These are phyloP conservation scores for Trinorchestia longiramus DNA, from an alignment of 1,140 invertebrate species.

Conservation along the genomic window DNA sequence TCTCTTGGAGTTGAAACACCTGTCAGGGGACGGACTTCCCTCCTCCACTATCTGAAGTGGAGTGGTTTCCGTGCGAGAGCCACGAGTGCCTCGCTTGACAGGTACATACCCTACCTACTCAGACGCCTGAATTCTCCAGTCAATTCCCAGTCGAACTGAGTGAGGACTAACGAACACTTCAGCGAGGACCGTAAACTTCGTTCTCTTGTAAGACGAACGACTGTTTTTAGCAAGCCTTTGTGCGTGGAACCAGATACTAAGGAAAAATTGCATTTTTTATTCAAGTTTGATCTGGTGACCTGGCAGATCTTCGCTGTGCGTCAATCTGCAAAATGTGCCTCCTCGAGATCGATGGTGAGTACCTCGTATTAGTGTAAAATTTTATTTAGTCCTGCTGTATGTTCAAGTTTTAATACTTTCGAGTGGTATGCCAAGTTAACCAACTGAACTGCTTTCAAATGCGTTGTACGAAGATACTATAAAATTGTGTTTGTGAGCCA, in stretches of 20 bases:
- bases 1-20: not conserved
- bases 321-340: conserved; percentile 14
- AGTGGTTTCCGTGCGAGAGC: not conserved
- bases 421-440: not conserved
- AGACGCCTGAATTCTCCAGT: not conserved
- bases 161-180: not conserved
- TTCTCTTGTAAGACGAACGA: not conserved
- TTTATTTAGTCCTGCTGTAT: not conserved
- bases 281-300: not conserved
- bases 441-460: not conserved
- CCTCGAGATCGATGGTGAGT: conserved; percentile 48
- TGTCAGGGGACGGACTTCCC: not conserved
- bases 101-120: not conserved
- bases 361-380: not conserved
- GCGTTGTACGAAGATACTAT: too few relatives aligned
- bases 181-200: not conserved
- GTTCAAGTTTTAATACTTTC: not conserved
- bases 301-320: conserved; percentile 3
- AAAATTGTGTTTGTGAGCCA: too few relatives aligned
- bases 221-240: not conserved
- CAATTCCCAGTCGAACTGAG: not conserved
- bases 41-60: not conserved
- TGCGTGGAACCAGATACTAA: not conserved
- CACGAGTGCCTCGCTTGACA: not conserved
- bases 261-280: not conserved